These are phyloP conservation scores for Mesocentrotus franciscanus DNA, from an alignment of 53 echinoderm and acorn worm genomes.

Conservation along the genomic window DNA sequence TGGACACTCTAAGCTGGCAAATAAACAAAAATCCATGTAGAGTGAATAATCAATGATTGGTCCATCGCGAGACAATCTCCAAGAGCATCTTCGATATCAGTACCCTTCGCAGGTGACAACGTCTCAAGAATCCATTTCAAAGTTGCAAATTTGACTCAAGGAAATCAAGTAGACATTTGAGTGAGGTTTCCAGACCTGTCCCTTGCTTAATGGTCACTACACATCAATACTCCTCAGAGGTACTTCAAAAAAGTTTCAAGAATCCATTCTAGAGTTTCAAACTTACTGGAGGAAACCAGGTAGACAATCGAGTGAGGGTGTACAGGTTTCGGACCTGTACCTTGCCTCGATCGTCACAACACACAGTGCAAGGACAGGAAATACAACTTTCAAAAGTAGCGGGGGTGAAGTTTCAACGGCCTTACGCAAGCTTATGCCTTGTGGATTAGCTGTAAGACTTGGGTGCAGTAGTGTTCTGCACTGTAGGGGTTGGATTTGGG, in stretches of 20 bases:
- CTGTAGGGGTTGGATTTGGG: not conserved
- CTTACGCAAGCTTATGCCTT: not conserved
- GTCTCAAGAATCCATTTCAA: not conserved
- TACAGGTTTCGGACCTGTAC: not conserved
- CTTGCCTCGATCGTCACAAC: not conserved
- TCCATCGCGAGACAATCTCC: not conserved
- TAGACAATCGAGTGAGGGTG: not conserved
- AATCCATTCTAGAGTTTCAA: not conserved
- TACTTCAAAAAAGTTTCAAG: not conserved
- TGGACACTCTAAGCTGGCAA: not conserved
- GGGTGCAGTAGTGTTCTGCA: not conserved
- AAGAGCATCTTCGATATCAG: not conserved
- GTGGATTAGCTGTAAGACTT: not conserved
- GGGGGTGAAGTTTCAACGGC: not conserved
- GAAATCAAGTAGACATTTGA: too few relatives aligned
- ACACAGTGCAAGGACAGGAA: not conserved
- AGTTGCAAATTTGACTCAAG: not conserved
- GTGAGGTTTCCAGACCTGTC: too few relatives aligned
- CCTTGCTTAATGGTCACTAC: too few relatives aligned
- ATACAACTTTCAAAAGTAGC: conserved; percentile 31
- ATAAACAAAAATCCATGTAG: not conserved
- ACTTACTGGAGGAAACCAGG: not conserved
- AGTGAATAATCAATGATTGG: not conserved
- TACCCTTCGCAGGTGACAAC: not conserved
- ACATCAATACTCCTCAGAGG: too few relatives aligned